Percentiles rank a stretch among this genome's conserved stretches.
phyloP scores from a whole-genome alignment of 92 coral and sea anemone genomes.

The Pocillopora grandis region DNA sequence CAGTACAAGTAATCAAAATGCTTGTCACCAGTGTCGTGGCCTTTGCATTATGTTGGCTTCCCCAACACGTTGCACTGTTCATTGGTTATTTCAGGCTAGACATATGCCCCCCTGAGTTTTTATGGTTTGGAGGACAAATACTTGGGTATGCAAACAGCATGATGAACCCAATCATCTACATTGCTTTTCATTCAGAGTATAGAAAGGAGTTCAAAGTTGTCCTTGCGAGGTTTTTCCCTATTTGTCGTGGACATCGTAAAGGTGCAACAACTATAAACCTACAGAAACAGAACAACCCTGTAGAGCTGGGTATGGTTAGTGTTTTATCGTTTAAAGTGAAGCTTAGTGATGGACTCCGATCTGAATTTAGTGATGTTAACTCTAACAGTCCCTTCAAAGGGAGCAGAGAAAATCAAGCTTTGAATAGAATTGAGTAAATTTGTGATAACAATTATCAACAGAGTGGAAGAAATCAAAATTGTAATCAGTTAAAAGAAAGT shows the following conservation, averaged over 20 bases:
- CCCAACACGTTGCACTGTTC: constrained; percentile 34
- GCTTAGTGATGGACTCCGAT: background rate
- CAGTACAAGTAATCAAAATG: constrained; percentile 33
- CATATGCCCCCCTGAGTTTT: constrained; percentile 32
- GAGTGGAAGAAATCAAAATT: no score
- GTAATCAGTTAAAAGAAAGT: no score
- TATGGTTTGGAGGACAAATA: constrained; percentile 39
- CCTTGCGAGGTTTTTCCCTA: background rate
- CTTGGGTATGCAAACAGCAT: constrained; percentile 37
- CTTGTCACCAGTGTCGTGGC: constrained; percentile 27
- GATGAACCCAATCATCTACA: constrained; percentile 35
- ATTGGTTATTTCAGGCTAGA: constrained; percentile 25
- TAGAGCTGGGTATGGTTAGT: constrained; percentile 6
- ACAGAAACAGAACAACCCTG: background rate
- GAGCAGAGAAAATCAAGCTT: no score
- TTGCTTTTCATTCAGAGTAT: constrained; percentile 28
- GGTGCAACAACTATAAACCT: background rate
- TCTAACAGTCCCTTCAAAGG: no score
- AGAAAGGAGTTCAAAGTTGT: constrained; percentile 20
- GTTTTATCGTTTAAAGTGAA: background rate
- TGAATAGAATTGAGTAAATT: no score
- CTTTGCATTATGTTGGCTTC: constrained; percentile 42
- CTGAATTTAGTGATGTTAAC: background rate
- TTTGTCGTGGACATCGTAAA: constrained; percentile 2
- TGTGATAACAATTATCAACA: no score